Evolutionary conservation across 2,113 vertebrate genomes (phyloP).

Genomic region (Gallinago jamesoni): DNA sequence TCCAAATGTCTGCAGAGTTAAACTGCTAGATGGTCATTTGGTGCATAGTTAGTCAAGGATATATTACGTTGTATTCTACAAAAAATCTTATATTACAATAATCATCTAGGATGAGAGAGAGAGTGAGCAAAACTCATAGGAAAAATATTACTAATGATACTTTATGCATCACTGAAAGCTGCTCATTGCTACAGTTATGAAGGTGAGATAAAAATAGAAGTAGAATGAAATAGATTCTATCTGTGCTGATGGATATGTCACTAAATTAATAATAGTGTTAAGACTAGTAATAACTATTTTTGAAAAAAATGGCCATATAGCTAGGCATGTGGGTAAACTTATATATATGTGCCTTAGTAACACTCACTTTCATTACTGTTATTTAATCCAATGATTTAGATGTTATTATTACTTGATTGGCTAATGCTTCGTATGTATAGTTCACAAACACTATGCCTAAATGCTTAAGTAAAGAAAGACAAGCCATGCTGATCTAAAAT

Average conservation of each 20-base stretch:
- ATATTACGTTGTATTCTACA: not conserved
- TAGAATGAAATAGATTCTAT: not conserved
- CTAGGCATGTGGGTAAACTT: not conserved
- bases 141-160: not conserved
- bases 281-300: not conserved
- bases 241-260: not conserved
- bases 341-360: not conserved
- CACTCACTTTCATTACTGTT: not conserved
- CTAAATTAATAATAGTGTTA: constrained; percentile 6
- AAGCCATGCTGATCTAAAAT: not conserved
- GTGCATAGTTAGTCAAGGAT: not conserved
- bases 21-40: not conserved
- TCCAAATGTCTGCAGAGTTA: not conserved
- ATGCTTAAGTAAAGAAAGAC: not conserved
- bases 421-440: rapidly evolving
- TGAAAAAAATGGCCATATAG: not conserved
- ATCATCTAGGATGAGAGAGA: not conserved
- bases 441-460: not conserved
- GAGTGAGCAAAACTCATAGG: not conserved
- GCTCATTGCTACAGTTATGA: not conserved
- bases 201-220: constrained; percentile 31
- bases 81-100: not conserved
- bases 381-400: not conserved
- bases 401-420: not conserved
- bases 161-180: not conserved